Base-by-base conservation (phyloP, 2,888 invertebrate species). In the Tubulanus polymorphus region DNA sequence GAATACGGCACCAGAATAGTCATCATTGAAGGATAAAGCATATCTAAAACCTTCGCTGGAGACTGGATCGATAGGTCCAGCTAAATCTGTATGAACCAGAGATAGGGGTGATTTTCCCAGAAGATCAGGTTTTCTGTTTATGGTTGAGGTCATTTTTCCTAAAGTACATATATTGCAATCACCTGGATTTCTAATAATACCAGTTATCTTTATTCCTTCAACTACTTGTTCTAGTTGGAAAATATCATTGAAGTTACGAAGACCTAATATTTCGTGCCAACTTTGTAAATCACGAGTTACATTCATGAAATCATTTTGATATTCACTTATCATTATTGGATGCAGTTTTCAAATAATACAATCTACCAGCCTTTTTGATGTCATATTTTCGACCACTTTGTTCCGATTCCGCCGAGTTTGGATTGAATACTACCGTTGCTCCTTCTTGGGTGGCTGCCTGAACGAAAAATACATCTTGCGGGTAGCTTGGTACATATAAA, bases 401-500 rank as follows among this genome's bases (percentile, higher is more conserved):
- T n/a, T n/a, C n/a, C n/a, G n/a, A n/a, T n/a, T 51, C 37, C 2
- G n/a, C n/a, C n/a, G n/a, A n/a, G n/a, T n/a, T n/a, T n/a, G n/a
- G n/a, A n/a, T n/a, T n/a, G 46, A 63, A 62, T 15, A 23, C 48
- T 1, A 63, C 50, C 1, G 29, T 51, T 20, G 54, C 63, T 3
- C 61, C 57, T 20, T 53, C 54, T 12, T 55, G 48, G 23, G 55
- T 57, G 15, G 59, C 61, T 32, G 61, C 61, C 25, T 59, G 55
- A n/a, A 64, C 64, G 26, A 62, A 64, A 37, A 63, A 64, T 32
- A 62, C 60, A 37, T 60, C 51, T 23, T 56, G 55, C 6, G 41
- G 25, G 47, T 51, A 62, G 12, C 59, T 51, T 18, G 62, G 62
- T 1, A 63, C 52, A 50, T 32, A 54, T 26, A 63, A 48, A 10